Evolutionary conservation across 2,113 vertebrate genomes (phyloP).

Genomic region (Nothobranchius kuhntae): DNA sequence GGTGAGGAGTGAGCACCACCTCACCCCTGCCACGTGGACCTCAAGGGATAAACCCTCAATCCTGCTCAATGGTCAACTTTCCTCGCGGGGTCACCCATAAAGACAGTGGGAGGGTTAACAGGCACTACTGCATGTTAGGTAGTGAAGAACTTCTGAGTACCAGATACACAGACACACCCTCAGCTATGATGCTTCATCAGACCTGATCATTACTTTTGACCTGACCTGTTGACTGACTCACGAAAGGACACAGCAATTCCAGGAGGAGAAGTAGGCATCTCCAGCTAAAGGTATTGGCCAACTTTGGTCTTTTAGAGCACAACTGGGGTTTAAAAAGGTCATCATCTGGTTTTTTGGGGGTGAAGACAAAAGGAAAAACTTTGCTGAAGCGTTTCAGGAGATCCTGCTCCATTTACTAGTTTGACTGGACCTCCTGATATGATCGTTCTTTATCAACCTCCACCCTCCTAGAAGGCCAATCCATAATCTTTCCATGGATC

Average conservation of each 20-base stretch:
- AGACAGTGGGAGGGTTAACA: too few relatives aligned
- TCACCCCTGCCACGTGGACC: too few relatives aligned
- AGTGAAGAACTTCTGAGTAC: constrained; percentile 8
- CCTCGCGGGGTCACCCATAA: too few relatives aligned
- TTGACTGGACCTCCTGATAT: constrained; percentile 8
- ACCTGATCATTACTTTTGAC: constrained; percentile 28
- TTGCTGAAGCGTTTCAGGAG: background rate
- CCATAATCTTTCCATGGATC: constrained; percentile 35
- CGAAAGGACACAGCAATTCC: constrained; percentile 69
- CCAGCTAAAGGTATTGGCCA: constrained; percentile 12
- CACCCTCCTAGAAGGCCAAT: background rate
- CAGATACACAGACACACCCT: constrained; percentile 25
- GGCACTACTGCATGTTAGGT: background rate
- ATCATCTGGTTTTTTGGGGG: background rate
- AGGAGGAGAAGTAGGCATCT: constrained; percentile 38
- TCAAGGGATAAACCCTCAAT: too few relatives aligned
- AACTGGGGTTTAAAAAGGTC: background rate
- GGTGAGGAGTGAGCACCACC: too few relatives aligned
- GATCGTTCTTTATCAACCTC: constrained; percentile 11
- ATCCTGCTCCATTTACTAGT: background rate
- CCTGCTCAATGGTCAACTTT: too few relatives aligned
- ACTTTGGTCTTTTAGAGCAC: background rate
- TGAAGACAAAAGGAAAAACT: background rate
- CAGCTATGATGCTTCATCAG: constrained; percentile 60
- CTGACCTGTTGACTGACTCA: constrained; percentile 40